Base-by-base conservation (phyloP, 2,888 invertebrate genomes). In the Mythimna ferrago region DNA sequence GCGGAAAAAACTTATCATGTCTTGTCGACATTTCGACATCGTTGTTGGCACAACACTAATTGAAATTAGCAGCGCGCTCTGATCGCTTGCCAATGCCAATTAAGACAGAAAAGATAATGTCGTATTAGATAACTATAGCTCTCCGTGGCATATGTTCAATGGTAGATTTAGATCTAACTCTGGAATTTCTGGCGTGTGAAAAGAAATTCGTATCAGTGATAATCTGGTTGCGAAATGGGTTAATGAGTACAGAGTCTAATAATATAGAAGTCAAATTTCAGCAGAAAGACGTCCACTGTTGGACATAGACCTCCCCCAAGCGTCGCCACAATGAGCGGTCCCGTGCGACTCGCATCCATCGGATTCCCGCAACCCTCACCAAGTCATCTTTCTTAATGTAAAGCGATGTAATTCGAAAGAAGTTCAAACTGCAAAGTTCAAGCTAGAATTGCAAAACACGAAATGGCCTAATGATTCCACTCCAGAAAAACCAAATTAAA, bases 31-130 rank as follows among this genome's bases (percentile, higher is more conserved):
- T 78, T 85, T 82, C 84, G 78, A 87, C 88, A 83, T 78, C 71
- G 64, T 80, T 83, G 85, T 88, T 88, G 90, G 87, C 89, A 84
- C 85, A 86, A 83, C 88, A 88, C 89, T 91, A 91, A 92, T 92
- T 90, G 88, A 86, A 86, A 88, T 87, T 86, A 86, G 86, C 85
- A 70, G 76, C 78, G 80, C 85, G 84, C 83, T 83, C 82, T 86
- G 88, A 90, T 89, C 87, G 78, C 80, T 90, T 91, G 91, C 91
- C 91, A 92, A 90, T 91, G 87, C 80, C 89, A 89, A 91, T 89
- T 91, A 90, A 86, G 78, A 83, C 78, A 64, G 86, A 85, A 76
- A 83, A 85, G 80, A 86, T 86, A 78, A 83, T 77, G 58, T 81
- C 56, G 62, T 74, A 74, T 81, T 65, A 83, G 77, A 78, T 76